Evolutionary conservation across 2,888 invertebrate species (phyloP).

Genomic region (Sphaerophoria rueppellii): DNA sequence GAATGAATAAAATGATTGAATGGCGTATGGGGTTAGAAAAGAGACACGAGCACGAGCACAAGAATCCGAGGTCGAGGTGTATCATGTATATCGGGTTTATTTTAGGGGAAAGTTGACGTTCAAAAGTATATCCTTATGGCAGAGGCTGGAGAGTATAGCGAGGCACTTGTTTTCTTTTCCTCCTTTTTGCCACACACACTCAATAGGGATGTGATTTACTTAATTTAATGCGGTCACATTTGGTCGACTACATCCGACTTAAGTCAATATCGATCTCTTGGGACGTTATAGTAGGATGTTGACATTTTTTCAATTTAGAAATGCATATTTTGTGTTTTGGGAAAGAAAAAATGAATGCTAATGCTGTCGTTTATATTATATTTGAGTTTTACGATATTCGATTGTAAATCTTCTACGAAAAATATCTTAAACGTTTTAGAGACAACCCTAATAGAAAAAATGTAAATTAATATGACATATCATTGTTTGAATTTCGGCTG

Average conservation of each 20-base stretch:
- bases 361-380: slow-evolving; percentile 38
- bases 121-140: slow-evolving; percentile 64
- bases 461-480: slow-evolving; percentile 15
- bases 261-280: slow-evolving; percentile 82
- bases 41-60: slow-evolving; percentile 4
- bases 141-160: background rate
- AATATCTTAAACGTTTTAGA: background rate
- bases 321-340: slow-evolving; percentile 68
- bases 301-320: slow-evolving; percentile 77
- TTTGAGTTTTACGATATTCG: slow-evolving; percentile 21
- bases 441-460: slow-evolving; percentile 2
- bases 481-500: background rate
- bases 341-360: slow-evolving; percentile 42
- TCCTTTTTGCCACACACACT: slow-evolving; percentile 62
- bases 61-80: slow-evolving; percentile 27
- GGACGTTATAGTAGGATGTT: slow-evolving; percentile 81
- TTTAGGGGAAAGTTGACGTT: slow-evolving; percentile 34
- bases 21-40: slow-evolving; percentile 49
- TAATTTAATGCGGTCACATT: slow-evolving; percentile 81
- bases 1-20: slow-evolving; percentile 71
- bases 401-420: slow-evolving; percentile 25
- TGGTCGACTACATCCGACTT: slow-evolving; percentile 82
- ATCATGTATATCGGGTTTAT: slow-evolving; percentile 41
- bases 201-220: slow-evolving; percentile 76
- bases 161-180: slow-evolving; percentile 66